These are phyloP conservation scores for Trichechus manatus DNA, from an alignment of 2,113 vertebrate genomes.

Conservation along the genomic window DNA sequence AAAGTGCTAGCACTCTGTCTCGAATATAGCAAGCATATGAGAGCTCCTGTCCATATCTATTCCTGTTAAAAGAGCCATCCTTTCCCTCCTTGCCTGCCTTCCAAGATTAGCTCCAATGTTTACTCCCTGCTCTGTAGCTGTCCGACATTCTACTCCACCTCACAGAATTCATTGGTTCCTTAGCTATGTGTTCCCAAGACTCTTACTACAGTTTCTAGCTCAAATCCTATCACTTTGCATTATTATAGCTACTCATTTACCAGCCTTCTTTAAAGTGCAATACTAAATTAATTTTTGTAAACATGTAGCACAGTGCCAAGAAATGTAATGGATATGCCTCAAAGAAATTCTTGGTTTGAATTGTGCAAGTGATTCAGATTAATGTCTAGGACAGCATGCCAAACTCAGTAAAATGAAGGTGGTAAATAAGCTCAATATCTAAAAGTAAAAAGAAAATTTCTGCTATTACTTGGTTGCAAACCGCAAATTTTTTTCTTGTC, in stretches of 20 bases:
- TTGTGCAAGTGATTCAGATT: background rate
- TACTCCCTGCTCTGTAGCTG: background rate
- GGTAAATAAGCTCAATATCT: background rate
- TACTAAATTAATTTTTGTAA: constrained; percentile 26
- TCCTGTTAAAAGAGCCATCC: background rate
- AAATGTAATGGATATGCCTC: background rate
- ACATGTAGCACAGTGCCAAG: background rate
- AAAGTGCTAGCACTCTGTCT: background rate
- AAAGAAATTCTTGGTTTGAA: background rate
- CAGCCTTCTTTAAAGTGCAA: background rate
- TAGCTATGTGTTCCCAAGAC: background rate
- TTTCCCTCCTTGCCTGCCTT: background rate
- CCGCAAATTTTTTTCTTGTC: background rate
- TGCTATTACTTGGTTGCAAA: constrained; percentile 1
- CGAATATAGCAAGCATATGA: background rate
- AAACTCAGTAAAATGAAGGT: constrained; percentile 1
- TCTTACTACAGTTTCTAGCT: background rate
- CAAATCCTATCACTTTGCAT: background rate
- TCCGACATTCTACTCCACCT: background rate
- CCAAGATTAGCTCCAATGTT: background rate
- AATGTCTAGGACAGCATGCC: background rate
- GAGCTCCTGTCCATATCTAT: background rate
- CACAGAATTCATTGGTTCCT: background rate
- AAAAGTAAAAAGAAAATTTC: constrained; percentile 29
- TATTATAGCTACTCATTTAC: background rate